A percentile compares a stretch with the other conserved stretches of the same genome.
Evolutionary conservation across 2,113 vertebrate species (phyloP).

Genomic region (Mus musculus): GRCm39 chr2:79011001-79011500

Average conservation of each 20-base stretch:
- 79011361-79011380: neutral
- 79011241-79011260: neutral
- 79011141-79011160: neutral
- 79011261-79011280: neutral
- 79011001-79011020: neutral
- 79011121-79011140: neutral
- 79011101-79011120: neutral
- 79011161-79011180: neutral
- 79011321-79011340: neutral
- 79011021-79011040: too few relatives aligned
- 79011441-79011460: conserved; percentile 29
- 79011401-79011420: conserved; percentile 36
- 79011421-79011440: conserved; percentile 43
- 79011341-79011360: neutral
- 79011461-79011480: neutral
- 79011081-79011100: neutral
- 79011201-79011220: neutral
- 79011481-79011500: neutral
- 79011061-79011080: neutral
- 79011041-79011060: neutral
- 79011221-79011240: neutral
- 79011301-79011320: neutral
- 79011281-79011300: neutral
- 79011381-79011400: conserved; percentile 20
- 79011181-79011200: conserved; percentile 10